phyloP scores from a whole-genome alignment of 2,888 invertebrate species.

The Meta bourneti region DNA sequence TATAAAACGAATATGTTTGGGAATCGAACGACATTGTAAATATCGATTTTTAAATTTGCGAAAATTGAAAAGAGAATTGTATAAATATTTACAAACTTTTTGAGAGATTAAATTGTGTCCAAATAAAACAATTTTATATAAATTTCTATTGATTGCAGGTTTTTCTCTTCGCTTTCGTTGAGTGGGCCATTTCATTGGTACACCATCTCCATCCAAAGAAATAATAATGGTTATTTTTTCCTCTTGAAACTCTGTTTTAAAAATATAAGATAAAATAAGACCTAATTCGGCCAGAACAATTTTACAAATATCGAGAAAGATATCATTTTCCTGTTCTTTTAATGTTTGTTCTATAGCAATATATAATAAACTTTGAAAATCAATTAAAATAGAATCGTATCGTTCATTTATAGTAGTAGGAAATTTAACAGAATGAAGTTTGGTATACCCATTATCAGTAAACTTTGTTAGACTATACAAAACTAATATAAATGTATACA shows the following conservation, averaged over 20 bases:
- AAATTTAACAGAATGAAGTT: no score
- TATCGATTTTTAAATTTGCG: not conserved
- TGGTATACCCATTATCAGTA: no score
- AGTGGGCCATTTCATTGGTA: constrained; percentile 55
- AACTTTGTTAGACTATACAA: no score
- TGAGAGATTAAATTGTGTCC: constrained; percentile 21
- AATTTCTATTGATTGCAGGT: not conserved
- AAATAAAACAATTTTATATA: constrained; percentile 35
- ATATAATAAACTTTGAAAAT: constrained; percentile 48
- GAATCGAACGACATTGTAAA: not conserved
- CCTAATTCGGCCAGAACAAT: constrained; percentile 4
- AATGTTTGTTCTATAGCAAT: not conserved
- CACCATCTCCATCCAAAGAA: constrained; percentile 56
- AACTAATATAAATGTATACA: no score
- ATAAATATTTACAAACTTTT: not conserved
- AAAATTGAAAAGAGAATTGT: not conserved
- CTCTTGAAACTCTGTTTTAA: constrained; percentile 1
- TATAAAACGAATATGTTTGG: not conserved
- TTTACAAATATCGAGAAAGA: not conserved
- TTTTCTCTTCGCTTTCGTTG: constrained; percentile 50
- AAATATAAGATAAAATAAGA: not conserved
- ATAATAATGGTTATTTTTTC: constrained; percentile 7
- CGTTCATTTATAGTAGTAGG: no score
- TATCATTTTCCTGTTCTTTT: constrained; percentile 24
- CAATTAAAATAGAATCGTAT: constrained; percentile 45